Percentiles rank a stretch among this genome's conserved stretches.
Conservation (phyloP, 1,140 invertebrate genomes). For the Heliothis subflexa region DNA sequence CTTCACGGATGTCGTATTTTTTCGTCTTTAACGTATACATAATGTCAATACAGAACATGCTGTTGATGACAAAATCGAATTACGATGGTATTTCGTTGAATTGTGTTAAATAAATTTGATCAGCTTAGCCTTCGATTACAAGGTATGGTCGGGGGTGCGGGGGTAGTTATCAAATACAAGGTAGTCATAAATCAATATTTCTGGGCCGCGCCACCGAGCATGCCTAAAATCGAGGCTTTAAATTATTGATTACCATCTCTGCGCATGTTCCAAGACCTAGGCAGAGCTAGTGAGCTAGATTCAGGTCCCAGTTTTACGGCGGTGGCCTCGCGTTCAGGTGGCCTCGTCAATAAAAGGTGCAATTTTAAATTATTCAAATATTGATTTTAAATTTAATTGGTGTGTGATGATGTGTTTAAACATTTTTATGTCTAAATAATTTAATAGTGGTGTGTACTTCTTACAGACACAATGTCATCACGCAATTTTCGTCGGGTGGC, state of each 20-base stretch:
- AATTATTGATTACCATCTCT: conserved; percentile 1
- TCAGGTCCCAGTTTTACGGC: not conserved
- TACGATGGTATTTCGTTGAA: too few relatives aligned
- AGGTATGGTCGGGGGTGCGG: too few relatives aligned
- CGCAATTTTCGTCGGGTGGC: conserved; percentile 57
- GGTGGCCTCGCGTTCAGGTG: too few relatives aligned
- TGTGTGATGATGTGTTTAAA: not conserved
- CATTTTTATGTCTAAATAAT: not conserved
- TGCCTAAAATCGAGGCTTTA: conserved; percentile 6
- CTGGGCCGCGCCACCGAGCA: not conserved
- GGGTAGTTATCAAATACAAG: not conserved
- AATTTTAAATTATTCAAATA: not conserved
- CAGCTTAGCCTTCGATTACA: too few relatives aligned
- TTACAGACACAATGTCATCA: conserved; percentile 59
- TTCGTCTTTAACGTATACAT: too few relatives aligned
- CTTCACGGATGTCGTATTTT: too few relatives aligned
- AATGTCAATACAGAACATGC: too few relatives aligned
- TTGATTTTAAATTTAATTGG: not conserved
- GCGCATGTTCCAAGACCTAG: conserved; percentile 5
- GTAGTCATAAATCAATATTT: too few relatives aligned
- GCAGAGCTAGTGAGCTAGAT: not conserved
- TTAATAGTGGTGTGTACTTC: not conserved
- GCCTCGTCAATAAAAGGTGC: not conserved
- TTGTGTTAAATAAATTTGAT: too few relatives aligned
- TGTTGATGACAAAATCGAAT: too few relatives aligned